Base-by-base conservation (phyloP, 2,113 vertebrate species). In the Cinclus mexicanus region DNA sequence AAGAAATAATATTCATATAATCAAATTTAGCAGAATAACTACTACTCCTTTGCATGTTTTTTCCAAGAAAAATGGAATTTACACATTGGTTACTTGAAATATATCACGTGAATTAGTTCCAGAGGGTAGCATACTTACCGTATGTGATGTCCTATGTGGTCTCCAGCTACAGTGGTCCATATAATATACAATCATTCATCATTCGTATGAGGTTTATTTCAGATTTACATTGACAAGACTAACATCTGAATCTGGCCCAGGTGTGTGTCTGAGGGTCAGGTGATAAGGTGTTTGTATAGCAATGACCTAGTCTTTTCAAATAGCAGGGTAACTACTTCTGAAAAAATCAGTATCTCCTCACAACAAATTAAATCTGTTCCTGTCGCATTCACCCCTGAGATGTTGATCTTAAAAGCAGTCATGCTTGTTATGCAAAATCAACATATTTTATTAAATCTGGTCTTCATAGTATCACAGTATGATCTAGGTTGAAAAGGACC, bases 251-350 rank as follows among this genome's bases (percentile, higher is more conserved):
- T 94, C 84, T 64, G 37, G 25, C n/a, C 77, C 21, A 61, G 23
- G 6, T 60, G 31, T 94, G 44, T 57, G 23, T 72, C 55, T 92
- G 59, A 80, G 24, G 35, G 63, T 93, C 79, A 75, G 49, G 44
- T 92, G 42, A 46, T 42, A 71, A 0, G 2, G 41, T 1, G 5
- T 94, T 94, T 42, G 77, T 77, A 55, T 79, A 41, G 68, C 68
- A 95, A 96, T 92, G 22, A 50, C 29, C 89, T 86, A 71, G 63
- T 91, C 52, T 42, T 95, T 93, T 91, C 83, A 92, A 95, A 87
- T 69, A 87, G 20, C 35, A 81, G 24, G 20, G 17, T 83, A 89
- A 80, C 61, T 94, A 74, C 61, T 77, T 79, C 79, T 90, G 74
- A 64, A 87, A 95, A 95, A 91, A 53, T 63, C 39, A 50, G 10